Evolutionary conservation across 2,888 invertebrate genomes (phyloP), one percentile per base, ranked within the genome.

Genomic region (Protophormia terraenovae): DNA sequence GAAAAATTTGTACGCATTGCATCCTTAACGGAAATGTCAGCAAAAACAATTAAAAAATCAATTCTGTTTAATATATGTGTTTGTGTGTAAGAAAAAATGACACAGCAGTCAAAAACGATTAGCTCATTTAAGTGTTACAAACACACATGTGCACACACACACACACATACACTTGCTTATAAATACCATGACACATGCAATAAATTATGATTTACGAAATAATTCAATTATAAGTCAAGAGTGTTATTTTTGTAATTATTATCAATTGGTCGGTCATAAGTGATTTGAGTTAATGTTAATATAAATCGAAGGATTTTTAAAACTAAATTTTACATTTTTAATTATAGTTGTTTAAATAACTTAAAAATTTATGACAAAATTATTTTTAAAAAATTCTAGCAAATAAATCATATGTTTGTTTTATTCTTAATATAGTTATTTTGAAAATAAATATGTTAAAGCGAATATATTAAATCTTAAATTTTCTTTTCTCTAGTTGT

Each of bases 181-280:
- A 41, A 45, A 38, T 7, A 62, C 50, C 47, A 35, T 60, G 35
- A 6, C 75, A 64, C 22, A 19, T 29, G 45, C 47, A 35, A 60
- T 60, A 47, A 47, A 38, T 38, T 50, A 14, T 12, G 22, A 50
- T 64, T 62, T 50, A 7, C 7, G 3, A 35, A 73, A 32, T 73
- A 47, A 62, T 60, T 60, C 2, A 73, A 60, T 62, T 58, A 55
- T 14, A 73, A 60, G 19, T 47, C n/a, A 62, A n/a, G 22, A 22
- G 29, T 58, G 72, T 45, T 58, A n/a, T 58, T n/a, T n/a, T 58
- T 58, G 10, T 29, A 72, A 58, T 72, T 72, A 72, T 7, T 29
- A 41, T 58, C 71, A 58, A 16, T 29, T 72, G 71, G 14, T n/a
- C n/a, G n/a, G n/a, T n/a, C 14, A 14, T 38, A 8, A 10, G n/a